phyloP scores from a whole-genome alignment of 2,888 invertebrate genomes.

The Sericinus montela region DNA sequence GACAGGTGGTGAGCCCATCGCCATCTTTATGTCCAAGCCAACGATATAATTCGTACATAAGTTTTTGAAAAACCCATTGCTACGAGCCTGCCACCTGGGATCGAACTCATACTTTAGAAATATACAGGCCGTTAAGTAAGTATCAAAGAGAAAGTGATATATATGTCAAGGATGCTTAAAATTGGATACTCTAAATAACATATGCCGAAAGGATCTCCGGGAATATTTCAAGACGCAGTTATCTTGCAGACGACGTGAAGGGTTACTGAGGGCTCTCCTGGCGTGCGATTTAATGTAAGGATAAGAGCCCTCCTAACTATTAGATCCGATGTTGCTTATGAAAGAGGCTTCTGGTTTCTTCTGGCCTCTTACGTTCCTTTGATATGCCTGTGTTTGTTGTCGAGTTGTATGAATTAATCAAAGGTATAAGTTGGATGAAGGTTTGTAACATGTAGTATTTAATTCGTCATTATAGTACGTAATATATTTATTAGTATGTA shows the following conservation, averaged over 20 bases:
- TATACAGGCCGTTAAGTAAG: neutral
- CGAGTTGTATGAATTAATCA: neutral
- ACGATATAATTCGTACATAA: no score
- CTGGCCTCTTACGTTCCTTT: constrained; percentile 6
- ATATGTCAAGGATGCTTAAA: constrained; percentile 16
- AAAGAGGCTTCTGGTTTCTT: constrained; percentile 10
- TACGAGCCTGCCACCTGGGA: no score
- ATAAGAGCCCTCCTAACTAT: constrained; percentile 21
- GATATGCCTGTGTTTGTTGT: neutral
- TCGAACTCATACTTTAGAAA: no score
- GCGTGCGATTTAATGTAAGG: constrained; percentile 13
- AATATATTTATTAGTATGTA: no score
- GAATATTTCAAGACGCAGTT: constrained; percentile 15
- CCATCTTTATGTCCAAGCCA: no score
- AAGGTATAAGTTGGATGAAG: no score
- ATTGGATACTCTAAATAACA: constrained; percentile 8
- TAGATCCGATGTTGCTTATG: constrained; percentile 21
- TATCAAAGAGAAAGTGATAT: neutral
- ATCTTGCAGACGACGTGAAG: constrained; percentile 21
- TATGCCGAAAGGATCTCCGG: constrained; percentile 14
- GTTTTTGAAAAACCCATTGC: no score
- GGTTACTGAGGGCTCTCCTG: constrained; percentile 17
- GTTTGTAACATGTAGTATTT: no score
- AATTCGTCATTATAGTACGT: no score
- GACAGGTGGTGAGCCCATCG: no score